Conservation (phyloP, 1,140 invertebrate species). For the Aphis gossypii region DNA sequence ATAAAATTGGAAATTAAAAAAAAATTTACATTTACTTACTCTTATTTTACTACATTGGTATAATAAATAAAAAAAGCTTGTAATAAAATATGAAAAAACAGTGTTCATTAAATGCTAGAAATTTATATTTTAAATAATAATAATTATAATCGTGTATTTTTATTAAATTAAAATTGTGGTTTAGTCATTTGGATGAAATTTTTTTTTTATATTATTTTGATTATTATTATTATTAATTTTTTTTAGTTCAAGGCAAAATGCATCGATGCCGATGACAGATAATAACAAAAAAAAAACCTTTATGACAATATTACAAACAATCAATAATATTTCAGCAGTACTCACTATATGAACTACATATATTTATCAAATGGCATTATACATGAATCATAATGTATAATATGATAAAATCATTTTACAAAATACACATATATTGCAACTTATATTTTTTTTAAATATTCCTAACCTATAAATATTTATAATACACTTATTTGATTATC, state of each 20-base stretch:
- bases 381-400: background rate
- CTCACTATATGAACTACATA: background rate
- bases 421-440: too few species aligned
- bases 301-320: background rate
- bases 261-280: background rate
- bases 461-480: too few species aligned
- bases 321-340: background rate
- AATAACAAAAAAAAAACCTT: background rate
- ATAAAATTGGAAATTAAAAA: background rate
- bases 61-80: background rate
- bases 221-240: too few species aligned
- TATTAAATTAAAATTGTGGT: background rate
- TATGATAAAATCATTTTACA: background rate
- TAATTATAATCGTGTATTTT: background rate
- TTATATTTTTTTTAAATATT: too few species aligned
- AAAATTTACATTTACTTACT: too few species aligned
- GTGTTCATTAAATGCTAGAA: background rate
- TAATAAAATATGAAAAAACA: too few species aligned
- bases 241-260: background rate
- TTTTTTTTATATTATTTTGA: background rate
- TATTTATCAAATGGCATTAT: background rate
- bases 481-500: too few species aligned
- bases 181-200: background rate
- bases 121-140: background rate
- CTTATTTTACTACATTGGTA: background rate